Evolutionary conservation across 1,140 invertebrate genomes (phyloP).

Genomic region (Cyphomyrmex costatus): DNA sequence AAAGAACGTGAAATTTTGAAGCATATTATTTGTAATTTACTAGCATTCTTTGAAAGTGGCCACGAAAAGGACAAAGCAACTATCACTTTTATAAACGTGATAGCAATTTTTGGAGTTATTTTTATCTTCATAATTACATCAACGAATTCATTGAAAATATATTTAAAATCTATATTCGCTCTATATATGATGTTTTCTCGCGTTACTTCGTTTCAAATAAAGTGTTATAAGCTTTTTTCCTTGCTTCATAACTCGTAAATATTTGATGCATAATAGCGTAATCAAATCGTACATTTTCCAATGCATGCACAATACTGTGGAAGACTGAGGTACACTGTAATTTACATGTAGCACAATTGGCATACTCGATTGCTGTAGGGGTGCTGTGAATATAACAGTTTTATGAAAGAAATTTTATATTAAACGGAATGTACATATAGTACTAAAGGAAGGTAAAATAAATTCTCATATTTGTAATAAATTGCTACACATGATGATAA

Average conservation of each 20-base stretch:
- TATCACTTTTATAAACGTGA: slow-evolving; percentile 55
- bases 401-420: slow-evolving; percentile 2
- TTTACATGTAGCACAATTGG: not conserved
- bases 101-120: slow-evolving; percentile 38
- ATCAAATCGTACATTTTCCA: not conserved
- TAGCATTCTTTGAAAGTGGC: slow-evolving; percentile 49
- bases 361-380: not conserved
- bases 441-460: not conserved
- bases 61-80: slow-evolving; percentile 52
- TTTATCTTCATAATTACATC: slow-evolving; percentile 47
- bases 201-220: not conserved
- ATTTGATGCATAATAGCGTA: slow-evolving; percentile 19
- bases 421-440: not conserved
- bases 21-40: slow-evolving; percentile 23
- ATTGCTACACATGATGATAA: not conserved
- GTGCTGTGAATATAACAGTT: not conserved
- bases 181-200: not conserved
- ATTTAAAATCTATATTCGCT: not conserved
- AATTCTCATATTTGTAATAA: not conserved
- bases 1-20: slow-evolving; percentile 59
- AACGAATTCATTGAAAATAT: not conserved
- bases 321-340: not conserved
- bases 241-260: not conserved
- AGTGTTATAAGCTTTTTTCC: not conserved
- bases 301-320: not conserved